Conservation (phyloP, 2,113 vertebrate species). For the Pardalotus punctatus region DNA sequence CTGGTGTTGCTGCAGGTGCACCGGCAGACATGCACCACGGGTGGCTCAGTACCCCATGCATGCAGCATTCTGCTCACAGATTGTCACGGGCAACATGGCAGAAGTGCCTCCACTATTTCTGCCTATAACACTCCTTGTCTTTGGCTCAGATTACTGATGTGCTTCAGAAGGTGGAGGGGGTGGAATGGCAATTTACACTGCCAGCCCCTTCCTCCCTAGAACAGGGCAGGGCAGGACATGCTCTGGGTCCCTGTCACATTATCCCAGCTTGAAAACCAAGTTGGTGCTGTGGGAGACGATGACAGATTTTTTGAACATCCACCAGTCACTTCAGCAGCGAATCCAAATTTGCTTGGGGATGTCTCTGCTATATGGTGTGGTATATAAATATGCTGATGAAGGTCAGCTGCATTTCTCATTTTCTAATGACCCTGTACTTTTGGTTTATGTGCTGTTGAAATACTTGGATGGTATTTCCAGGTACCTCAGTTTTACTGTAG, state of each 20-base stretch:
- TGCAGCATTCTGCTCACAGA: background rate
- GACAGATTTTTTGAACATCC: background rate
- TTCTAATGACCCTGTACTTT: background rate
- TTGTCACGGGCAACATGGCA: accelerated
- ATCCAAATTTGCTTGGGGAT: background rate
- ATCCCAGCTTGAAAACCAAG: background rate
- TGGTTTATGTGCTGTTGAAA: background rate
- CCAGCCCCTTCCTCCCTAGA: background rate
- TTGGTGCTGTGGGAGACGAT: background rate
- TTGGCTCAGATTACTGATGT: background rate
- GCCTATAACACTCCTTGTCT: background rate
- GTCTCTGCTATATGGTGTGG: background rate
- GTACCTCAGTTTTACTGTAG: background rate
- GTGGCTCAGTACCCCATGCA: accelerated
- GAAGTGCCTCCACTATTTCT: background rate
- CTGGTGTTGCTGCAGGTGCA: background rate
- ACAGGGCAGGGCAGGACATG: background rate
- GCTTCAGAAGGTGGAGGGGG: background rate
- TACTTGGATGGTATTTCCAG: background rate
- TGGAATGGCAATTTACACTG: background rate
- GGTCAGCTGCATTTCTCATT: background rate
- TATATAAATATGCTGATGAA: background rate
- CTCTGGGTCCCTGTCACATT: accelerated
- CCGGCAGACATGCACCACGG: accelerated
- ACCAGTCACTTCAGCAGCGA: background rate